phyloP scores from a whole-genome alignment of 1,140 invertebrate genomes.

The Pseudomyrmex gracilis region DNA sequence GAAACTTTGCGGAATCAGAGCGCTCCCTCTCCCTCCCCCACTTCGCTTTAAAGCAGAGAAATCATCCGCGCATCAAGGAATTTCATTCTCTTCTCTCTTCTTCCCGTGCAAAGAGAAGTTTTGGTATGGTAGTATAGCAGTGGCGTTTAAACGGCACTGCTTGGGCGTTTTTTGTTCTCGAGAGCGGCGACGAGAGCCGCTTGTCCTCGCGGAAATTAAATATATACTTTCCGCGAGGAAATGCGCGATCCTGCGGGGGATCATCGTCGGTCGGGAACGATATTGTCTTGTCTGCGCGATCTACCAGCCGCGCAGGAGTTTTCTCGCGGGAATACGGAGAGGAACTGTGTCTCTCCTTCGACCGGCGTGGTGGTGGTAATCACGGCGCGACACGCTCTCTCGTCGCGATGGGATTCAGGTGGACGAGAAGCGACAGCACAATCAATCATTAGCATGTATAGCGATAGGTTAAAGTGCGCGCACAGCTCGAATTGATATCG shows the following conservation, averaged over 20 bases:
- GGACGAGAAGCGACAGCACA: slow-evolving; percentile 65
- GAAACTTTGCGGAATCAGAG: slow-evolving; percentile 12
- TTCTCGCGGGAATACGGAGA: not conserved
- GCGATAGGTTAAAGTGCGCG: slow-evolving; percentile 80
- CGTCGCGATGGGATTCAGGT: slow-evolving; percentile 35
- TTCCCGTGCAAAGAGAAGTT: not conserved
- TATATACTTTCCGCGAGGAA: not conserved
- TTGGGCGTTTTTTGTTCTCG: not conserved
- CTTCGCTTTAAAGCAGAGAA: slow-evolving; percentile 18
- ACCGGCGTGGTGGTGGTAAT: slow-evolving; percentile 2
- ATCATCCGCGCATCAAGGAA: slow-evolving; percentile 2
- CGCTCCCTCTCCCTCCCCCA: too few species aligned
- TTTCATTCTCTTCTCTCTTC: not conserved
- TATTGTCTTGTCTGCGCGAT: not conserved
- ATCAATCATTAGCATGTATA: slow-evolving; percentile 78
- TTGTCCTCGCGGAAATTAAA: slow-evolving; percentile 12
- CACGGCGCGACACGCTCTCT: slow-evolving; percentile 31
- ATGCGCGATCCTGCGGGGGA: not conserved
- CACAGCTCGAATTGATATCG: slow-evolving; percentile 72
- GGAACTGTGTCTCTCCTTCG: not conserved
- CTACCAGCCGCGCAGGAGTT: not conserved
- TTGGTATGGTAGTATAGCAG: not conserved
- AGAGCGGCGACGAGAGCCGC: not conserved
- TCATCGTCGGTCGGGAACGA: not conserved
- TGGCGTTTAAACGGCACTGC: slow-evolving; percentile 4